These are phyloP conservation scores for Linepithema humile DNA, from an alignment of 1,140 invertebrate genomes.

Conservation along the genomic window DNA sequence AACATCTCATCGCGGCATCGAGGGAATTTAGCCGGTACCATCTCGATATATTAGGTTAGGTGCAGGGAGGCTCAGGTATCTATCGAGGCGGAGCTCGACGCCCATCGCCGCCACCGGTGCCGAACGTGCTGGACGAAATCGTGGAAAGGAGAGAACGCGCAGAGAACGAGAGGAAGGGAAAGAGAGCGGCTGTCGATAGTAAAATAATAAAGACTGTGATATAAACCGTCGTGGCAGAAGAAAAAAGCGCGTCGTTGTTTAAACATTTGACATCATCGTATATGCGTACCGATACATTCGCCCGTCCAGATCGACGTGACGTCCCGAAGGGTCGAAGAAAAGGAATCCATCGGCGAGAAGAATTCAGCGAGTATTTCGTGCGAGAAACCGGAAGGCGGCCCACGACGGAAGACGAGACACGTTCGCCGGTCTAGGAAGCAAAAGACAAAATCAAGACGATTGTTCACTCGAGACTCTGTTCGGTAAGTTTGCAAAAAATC, in stretches of 20 bases:
- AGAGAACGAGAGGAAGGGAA: background rate
- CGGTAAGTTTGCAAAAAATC: constrained; percentile 20
- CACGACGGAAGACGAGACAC: no score
- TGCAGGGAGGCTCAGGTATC: constrained; percentile 35
- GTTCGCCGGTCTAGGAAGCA: constrained; percentile 14
- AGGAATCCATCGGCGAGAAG: background rate
- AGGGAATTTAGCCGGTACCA: constrained; percentile 30
- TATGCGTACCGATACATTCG: constrained; percentile 26
- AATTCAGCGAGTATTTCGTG: background rate
- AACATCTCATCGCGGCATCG: background rate
- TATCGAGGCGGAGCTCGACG: constrained; percentile 55
- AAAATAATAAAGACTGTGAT: constrained; percentile 45
- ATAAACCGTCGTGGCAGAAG: constrained; percentile 5
- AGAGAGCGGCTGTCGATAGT: background rate
- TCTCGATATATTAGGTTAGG: constrained; percentile 44
- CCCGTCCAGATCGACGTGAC: constrained; percentile 38
- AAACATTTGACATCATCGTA: background rate
- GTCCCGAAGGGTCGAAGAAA: constrained; percentile 15
- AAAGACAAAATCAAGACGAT: constrained; percentile 9
- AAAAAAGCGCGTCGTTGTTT: background rate
- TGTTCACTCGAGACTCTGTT: background rate
- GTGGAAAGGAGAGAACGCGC: background rate
- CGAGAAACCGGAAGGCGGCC: background rate
- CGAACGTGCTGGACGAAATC: constrained; percentile 24
- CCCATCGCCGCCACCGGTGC: constrained; percentile 37